Percentiles rank a stretch among this genome's conserved stretches.
These are phyloP conservation scores for Platysteira castanea DNA, from an alignment of 2,113 vertebrate genomes.

Conservation along the genomic window DNA sequence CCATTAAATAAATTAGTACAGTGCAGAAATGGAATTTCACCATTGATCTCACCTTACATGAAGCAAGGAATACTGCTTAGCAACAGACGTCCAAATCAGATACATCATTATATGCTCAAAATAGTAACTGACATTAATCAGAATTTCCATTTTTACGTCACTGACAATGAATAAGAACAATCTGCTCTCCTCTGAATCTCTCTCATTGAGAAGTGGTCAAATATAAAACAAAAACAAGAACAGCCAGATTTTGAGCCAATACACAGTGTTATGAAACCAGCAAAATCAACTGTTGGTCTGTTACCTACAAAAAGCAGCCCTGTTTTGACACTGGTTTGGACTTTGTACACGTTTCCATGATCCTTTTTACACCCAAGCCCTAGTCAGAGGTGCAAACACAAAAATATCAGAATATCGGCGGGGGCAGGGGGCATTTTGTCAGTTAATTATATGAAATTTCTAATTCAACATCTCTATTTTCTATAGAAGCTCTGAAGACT, in stretches of 20 bases:
- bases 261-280: background rate
- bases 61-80: conserved; percentile 30
- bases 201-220: background rate
- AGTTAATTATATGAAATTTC: background rate
- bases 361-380: background rate
- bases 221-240: background rate
- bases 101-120: background rate
- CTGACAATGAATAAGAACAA: background rate
- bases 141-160: background rate
- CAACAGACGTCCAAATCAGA: conserved; percentile 8
- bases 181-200: background rate
- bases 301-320: background rate
- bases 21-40: conserved; percentile 35
- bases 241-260: background rate
- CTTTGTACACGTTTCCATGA: background rate
- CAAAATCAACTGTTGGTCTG: background rate
- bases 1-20: conserved; percentile 33
- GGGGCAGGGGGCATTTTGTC: background rate
- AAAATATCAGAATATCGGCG: background rate
- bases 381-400: background rate
- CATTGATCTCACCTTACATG: background rate
- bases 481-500: background rate
- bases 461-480: background rate
- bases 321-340: background rate
- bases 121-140: background rate